These are phyloP conservation scores for Hylaeus anthracinus DNA, from an alignment of 1,140 invertebrate genomes.

Conservation along the genomic window DNA sequence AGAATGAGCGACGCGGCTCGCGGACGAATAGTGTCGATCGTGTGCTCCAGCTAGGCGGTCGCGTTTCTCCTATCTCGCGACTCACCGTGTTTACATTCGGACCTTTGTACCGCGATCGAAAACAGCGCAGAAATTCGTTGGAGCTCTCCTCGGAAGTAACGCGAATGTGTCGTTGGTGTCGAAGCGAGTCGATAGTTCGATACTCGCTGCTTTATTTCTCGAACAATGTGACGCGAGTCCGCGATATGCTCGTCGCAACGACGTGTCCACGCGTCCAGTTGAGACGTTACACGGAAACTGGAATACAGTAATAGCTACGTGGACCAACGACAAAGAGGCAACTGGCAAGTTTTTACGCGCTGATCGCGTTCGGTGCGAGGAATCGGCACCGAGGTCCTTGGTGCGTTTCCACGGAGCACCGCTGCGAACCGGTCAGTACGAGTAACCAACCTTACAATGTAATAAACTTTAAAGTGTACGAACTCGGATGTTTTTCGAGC, in stretches of 20 bases:
- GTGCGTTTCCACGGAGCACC: background rate
- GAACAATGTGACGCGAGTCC: background rate
- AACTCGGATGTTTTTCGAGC: background rate
- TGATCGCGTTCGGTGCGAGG: background rate
- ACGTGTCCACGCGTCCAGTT: background rate
- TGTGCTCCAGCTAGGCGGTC: constrained; percentile 55
- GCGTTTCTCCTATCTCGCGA: background rate
- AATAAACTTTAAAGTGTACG: background rate
- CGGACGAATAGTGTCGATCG: constrained; percentile 57
- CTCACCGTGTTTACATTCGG: constrained; percentile 1
- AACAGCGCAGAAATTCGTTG: background rate
- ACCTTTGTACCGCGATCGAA: background rate
- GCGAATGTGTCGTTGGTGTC: background rate
- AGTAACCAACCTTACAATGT: background rate
- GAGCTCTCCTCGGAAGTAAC: too few species aligned
- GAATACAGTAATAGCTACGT: background rate
- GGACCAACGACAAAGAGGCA: background rate
- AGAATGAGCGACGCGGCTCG: constrained; percentile 35
- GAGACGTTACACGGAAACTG: background rate
- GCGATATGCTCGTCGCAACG: too few species aligned
- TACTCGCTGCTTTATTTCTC: too few species aligned
- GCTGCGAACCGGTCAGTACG: background rate
- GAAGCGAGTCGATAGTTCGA: background rate
- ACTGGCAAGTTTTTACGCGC: background rate
- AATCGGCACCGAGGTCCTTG: background rate